Evolutionary conservation across 2,888 invertebrate genomes (phyloP).

Genomic region (Taenaris catops): DNA sequence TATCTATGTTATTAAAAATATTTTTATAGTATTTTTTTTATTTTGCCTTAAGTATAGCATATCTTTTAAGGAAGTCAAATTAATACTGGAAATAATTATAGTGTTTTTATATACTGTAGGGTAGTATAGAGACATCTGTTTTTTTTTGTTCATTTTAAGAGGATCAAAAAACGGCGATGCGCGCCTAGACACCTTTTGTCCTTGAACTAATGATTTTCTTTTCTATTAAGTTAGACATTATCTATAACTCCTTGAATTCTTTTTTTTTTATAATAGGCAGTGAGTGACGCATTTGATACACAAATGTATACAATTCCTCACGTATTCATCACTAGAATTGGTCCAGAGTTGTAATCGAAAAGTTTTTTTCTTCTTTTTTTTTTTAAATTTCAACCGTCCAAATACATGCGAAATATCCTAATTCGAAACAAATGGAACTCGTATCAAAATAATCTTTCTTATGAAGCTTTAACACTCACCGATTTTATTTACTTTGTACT

Average conservation of each 20-base stretch:
- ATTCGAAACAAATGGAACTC: constrained; percentile 47
- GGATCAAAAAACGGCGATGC: constrained; percentile 4
- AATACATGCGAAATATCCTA: constrained; percentile 31
- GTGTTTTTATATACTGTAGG: no score
- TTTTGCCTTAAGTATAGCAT: no score
- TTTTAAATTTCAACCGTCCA: constrained; percentile 22
- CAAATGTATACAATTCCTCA: constrained; percentile 32
- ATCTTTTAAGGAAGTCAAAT: no score
- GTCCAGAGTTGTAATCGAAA: constrained; percentile 40
- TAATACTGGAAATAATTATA: no score
- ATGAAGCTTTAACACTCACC: constrained; percentile 37
- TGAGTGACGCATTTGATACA: constrained; percentile 42
- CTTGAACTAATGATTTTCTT: no score
- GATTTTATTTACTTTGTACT: constrained; percentile 57
- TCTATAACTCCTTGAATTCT: constrained; percentile 25
- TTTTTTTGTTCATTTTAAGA: neutral
- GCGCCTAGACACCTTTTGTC: constrained; percentile 4
- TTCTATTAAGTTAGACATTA: constrained; percentile 35
- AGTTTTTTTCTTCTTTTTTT: constrained; percentile 6
- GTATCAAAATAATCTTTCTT: constrained; percentile 66
- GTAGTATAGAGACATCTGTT: no score
- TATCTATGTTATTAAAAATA: no score
- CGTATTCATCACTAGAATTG: constrained; percentile 34
- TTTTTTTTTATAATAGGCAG: constrained; percentile 37
- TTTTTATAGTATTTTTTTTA: no score